Evolutionary conservation across 2,797 vertebrate genomes (phyloP).

Genomic region (Anguilla marmorata): DNA sequence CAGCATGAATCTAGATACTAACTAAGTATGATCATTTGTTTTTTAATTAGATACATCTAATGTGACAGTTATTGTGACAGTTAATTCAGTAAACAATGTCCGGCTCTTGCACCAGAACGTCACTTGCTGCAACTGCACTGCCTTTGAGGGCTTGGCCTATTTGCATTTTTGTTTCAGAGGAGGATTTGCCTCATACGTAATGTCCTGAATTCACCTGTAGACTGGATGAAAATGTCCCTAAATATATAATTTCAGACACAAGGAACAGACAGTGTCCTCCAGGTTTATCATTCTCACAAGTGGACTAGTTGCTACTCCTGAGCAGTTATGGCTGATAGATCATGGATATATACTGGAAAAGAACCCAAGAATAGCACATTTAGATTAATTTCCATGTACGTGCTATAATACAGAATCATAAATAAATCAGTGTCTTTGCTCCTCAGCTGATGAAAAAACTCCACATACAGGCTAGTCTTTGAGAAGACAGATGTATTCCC

Average conservation of each 20-base stretch:
- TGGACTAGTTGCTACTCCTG: background rate
- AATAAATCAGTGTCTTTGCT: background rate
- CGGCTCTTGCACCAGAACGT: background rate
- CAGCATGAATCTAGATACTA: no score
- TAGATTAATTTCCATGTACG: background rate
- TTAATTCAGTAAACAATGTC: background rate
- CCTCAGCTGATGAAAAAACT: background rate
- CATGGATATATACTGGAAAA: background rate
- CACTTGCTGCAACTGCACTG: background rate
- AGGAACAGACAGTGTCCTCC: background rate
- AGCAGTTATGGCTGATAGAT: background rate
- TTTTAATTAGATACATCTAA: background rate
- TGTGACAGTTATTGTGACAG: background rate
- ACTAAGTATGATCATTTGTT: background rate
- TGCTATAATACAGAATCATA: background rate
- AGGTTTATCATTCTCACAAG: background rate
- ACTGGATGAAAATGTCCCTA: background rate
- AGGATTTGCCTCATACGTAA: background rate
- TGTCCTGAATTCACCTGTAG: background rate
- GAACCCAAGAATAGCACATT: background rate
- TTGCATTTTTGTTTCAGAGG: background rate
- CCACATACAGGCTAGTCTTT: background rate
- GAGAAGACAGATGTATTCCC: background rate
- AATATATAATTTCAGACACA: background rate
- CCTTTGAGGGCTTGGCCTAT: background rate